Base-by-base conservation (phyloP, 2,113 vertebrate species). In the Penelope pileata region DNA sequence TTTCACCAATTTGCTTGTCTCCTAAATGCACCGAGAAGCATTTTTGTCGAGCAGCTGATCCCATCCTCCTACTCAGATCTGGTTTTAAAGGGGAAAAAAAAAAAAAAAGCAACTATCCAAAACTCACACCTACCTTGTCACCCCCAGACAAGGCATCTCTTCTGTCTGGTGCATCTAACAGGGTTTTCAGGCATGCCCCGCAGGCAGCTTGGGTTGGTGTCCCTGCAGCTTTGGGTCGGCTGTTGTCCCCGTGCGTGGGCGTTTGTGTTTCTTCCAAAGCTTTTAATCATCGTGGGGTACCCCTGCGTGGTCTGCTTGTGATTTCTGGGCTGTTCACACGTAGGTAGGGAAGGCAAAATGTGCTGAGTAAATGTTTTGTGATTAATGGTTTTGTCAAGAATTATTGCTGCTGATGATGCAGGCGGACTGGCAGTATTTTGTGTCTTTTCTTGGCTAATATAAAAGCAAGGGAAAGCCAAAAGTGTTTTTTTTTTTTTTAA, bases 1-100 rank as follows among this genome's bases (percentile, higher is more conserved):
- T 89, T 92, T 91, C 66, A 91, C 81, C 84, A 32, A 58, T 96
- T 96, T 94, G 48, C 82, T 92, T 94, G 93, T 95, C 93, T 96
- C 63, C 50, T 34, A 77, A 91, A 77, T 74, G 93, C 50, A 63
- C 18, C 22, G 50, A 64, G 77, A 73, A 82, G 73, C 4, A 0
- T 68, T 92, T 85, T 73, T 83, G 58, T 92, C 0, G 10, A 82
- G 87, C 43, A 59, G 70, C 89, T 82, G 66, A 91, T 91, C 82
- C 74, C 54, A 69, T 92, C 81, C 50, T 79, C 88, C 87, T n/a
- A 72, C 69, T 26, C 59, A 50, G 21, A 51, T 58, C 51, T 69
- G 56, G 32, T 81, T 88, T 87, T 13, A 74, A 86, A 75, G 47
- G n/a, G n/a, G n/a, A 69, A 47, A 59, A 1, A 69, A 14, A 66